These are phyloP conservation scores for Circaetus gallicus DNA, from an alignment of 2,113 vertebrate species.

Conservation along the genomic window DNA sequence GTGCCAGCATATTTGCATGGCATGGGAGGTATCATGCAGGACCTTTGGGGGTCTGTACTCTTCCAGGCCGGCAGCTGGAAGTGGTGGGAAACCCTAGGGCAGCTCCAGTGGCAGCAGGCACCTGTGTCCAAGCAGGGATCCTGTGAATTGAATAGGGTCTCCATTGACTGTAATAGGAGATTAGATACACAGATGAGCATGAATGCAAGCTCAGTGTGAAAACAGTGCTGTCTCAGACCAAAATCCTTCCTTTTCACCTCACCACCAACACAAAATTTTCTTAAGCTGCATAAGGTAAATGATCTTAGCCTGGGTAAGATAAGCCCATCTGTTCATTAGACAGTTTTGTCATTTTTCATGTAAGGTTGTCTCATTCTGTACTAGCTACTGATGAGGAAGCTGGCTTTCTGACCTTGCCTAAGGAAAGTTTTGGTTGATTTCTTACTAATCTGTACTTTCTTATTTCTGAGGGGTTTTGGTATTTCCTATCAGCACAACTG, in stretches of 20 bases:
- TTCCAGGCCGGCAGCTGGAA: not conserved
- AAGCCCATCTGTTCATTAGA: not conserved
- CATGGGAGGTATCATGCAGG: not conserved
- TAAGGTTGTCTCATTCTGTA: not conserved
- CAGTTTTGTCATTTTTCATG: not conserved
- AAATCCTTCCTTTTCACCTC: not conserved
- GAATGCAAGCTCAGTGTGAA: not conserved
- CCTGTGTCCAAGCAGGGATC: not conserved
- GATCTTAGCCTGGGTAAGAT: not conserved
- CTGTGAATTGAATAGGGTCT: not conserved
- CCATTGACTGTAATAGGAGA: not conserved
- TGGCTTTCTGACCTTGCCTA: not conserved
- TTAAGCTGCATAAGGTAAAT: not conserved
- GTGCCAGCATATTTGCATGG: not conserved
- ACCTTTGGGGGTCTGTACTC: not conserved
- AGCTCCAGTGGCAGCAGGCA: not conserved
- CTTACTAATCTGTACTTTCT: not conserved
- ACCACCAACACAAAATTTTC: not conserved
- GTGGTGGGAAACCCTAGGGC: not conserved
- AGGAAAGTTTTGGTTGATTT: not conserved
- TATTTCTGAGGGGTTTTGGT: not conserved
- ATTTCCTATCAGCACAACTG: not conserved
- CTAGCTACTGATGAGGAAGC: not conserved
- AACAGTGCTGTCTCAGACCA: not conserved
- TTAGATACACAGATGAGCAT: not conserved